Base-by-base conservation (phyloP, 2,797 vertebrate genomes). In the Myotis myotis region DNA sequence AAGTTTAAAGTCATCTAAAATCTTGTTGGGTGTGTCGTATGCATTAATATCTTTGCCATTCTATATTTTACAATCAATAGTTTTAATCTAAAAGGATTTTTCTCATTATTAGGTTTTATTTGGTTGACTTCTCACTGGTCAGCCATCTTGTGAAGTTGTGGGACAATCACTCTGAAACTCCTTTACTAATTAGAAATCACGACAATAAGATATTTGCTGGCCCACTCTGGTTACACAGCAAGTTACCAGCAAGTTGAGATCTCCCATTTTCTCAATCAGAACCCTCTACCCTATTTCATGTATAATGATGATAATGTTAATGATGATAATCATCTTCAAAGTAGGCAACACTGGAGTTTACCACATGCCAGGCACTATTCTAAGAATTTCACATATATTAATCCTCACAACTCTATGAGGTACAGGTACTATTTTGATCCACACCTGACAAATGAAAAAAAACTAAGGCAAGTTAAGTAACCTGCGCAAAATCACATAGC, bases 111-210 rank as follows among this genome's bases (percentile, higher is more conserved):
- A 87, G 44, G 81, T 33, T 90, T 75, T 85, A 95, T 64, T 53
- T 76, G 57, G 44, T 70, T 95, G 68, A 78, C 81, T 91, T 91
- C 38, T 93, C 68, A 25, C 0, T 89, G 28, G 72, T 66, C 28
- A 96, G 71, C 17, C 44, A 87, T 20, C 28, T 89, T 88, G 25
- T 74, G 30, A 95, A 70, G 55, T 41, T 92, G 55, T 82, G 30
- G 28, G n/a, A 6, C 17, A 82, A 84, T 20, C 17, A 89, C 60
- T 76, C 47, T 70, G 12, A 93, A 75, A 94, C 38, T 20, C 62
- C 49, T 86, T 72, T 79, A 94, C 16, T 91, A 41, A 57, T 44
- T 12, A 92, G 44, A 93, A 94, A 92, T 92, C 74, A 95, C 84
- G n/a, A 84, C 76, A 93, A 38, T 44, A 87, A 85, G 62, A 23